phyloP scores from a whole-genome alignment of 2,888 invertebrate species.

The Tridacna gigas region DNA sequence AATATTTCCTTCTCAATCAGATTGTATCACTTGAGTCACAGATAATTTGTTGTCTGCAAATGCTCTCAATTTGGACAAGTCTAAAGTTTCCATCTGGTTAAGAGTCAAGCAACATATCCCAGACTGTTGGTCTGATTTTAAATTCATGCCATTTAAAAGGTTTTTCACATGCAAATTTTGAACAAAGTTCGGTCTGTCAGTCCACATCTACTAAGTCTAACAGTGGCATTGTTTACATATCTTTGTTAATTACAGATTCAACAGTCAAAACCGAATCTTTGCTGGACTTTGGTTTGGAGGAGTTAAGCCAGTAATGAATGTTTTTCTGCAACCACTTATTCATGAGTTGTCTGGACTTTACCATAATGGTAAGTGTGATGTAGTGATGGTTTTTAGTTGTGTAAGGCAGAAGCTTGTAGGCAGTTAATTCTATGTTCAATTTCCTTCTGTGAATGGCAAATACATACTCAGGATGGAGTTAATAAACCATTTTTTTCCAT shows the following conservation, averaged over 20 bases:
- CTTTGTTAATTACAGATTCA: conserved; percentile 17
- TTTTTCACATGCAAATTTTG: neutral
- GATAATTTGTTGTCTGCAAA: too few relatives aligned
- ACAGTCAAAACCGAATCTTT: conserved; percentile 30
- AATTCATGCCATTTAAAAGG: neutral
- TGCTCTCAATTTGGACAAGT: neutral
- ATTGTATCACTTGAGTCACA: neutral
- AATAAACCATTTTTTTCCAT: neutral
- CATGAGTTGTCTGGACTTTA: conserved; percentile 9
- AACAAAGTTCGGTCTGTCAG: neutral
- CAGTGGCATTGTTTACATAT: conserved; percentile 1
- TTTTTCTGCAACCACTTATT: conserved; percentile 33
- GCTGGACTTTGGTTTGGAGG: conserved; percentile 35
- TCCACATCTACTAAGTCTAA: neutral
- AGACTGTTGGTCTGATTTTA: conserved; percentile 5
- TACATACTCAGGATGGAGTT: too few relatives aligned
- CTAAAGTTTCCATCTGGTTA: neutral
- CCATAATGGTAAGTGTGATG: conserved; percentile 9
- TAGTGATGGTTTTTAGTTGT: neutral
- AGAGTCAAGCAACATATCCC: conserved; percentile 12
- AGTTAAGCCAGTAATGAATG: conserved; percentile 24
- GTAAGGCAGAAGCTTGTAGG: conserved; percentile 1
- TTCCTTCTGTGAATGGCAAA: conserved; percentile 8
- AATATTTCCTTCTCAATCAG: neutral
- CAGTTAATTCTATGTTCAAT: conserved; percentile 3